Evolutionary conservation across 2,888 invertebrate genomes (phyloP).

Genomic region (Leucophora obtusa): DNA sequence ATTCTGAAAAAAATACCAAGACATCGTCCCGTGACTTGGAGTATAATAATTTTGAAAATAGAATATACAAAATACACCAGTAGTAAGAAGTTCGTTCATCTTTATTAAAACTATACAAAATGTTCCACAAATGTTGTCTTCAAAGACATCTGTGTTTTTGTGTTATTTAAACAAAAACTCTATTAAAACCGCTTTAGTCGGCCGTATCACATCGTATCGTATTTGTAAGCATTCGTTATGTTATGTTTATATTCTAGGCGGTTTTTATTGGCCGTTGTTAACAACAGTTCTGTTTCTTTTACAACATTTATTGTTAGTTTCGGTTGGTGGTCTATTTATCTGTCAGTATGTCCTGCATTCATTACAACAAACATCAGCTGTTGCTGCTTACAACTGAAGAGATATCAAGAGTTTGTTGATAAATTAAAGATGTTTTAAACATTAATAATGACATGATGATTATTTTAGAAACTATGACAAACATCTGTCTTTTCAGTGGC

Average conservation of each 20-base stretch:
- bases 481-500: slow-evolving; percentile 32
- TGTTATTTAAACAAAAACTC: not conserved
- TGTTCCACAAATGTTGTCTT: not conserved
- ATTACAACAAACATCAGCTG: slow-evolving; percentile 12
- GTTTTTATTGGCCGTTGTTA: slow-evolving; percentile 23
- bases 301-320: slow-evolving; percentile 11
- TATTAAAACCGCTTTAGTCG: not conserved
- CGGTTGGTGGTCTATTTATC: slow-evolving; percentile 14
- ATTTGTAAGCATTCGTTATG: not conserved
- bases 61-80: not conserved
- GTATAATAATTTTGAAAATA: not conserved
- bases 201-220: not conserved
- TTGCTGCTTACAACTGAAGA: slow-evolving; percentile 4
- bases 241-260: slow-evolving; percentile 26
- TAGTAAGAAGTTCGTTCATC: not conserved
- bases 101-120: not conserved
- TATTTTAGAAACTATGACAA: slow-evolving; percentile 10
- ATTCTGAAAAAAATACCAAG: not conserved
- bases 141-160: slow-evolving; percentile 21
- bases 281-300: slow-evolving; percentile 15
- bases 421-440: slow-evolving; percentile 31
- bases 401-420: not conserved
- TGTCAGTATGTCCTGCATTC: not conserved
- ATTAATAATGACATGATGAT: slow-evolving; percentile 23
- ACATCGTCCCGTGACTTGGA: not conserved